Evolutionary conservation across 2,888 invertebrate genomes (phyloP), one percentile per base, ranked within the genome.

Genomic region (Drosophila aldrichi): DNA sequence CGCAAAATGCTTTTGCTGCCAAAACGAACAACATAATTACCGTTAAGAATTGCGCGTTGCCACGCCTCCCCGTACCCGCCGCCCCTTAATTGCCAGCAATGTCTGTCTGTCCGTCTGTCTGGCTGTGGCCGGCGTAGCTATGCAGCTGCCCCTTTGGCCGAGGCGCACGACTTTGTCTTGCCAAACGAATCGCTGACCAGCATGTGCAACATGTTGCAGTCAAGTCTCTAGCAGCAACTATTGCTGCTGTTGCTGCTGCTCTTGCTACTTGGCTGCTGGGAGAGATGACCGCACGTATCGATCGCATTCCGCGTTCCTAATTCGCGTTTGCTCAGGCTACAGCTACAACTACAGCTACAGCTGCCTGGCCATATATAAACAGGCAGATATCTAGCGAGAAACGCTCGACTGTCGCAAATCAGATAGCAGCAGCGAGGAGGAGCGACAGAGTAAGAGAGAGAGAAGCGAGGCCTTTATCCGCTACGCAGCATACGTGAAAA

Each of bases 271-370:
- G 40, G 74, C 77, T 74, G 81, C 76, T 76, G 69, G 76, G 56
- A 82, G 79, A 88, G 79, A 88, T 89, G 81, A 81, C 86, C 77
- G 88, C 89, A 90, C 87, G 90, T 87, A 89, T 90, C 87, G 90
- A 87, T 87, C 90, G 90, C 89, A 87, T 87, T 87, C 90, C 87
- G 88, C 87, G 87, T 83, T 83, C 89, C 87, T 87, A 87, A 87
- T 87, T 90, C 87, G 90, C 89, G 89, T 81, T 87, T 84, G 68
- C 85, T 48, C 69, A 64, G 70, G 66, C 57, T 51, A 9, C 52
- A 10, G 52, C 54, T 46, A 29, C 52, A 10, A 36, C 54, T 46
- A 29, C 55, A 38, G 69, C 69, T 38, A 38, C 36, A 38, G 36
- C 40, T 71, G 48, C 66, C 71, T 88, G 88, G 82, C 90, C 88